phyloP scores from a whole-genome alignment of 2,888 invertebrate species.

The Flexamia atlantica region DNA sequence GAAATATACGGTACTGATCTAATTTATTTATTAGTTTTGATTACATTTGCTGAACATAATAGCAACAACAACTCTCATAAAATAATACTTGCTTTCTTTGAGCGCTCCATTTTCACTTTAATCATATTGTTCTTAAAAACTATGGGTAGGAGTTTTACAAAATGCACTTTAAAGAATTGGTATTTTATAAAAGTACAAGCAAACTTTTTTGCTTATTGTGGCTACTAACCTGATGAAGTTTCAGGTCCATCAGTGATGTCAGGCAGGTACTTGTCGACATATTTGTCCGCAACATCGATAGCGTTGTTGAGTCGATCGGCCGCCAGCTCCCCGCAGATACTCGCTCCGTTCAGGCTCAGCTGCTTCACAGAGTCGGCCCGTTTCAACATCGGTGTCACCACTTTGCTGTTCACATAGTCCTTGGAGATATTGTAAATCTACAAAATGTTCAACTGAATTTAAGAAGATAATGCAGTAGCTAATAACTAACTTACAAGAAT shows the following conservation, averaged over 20 bases:
- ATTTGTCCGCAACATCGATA: slow-evolving; percentile 87
- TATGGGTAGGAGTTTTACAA: too few relatives aligned
- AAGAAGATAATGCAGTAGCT: neutral
- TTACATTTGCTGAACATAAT: too few relatives aligned
- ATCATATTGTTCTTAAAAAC: too few relatives aligned
- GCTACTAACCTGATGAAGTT: slow-evolving; percentile 78
- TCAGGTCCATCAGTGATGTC: slow-evolving; percentile 79
- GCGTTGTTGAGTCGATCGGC: slow-evolving; percentile 87
- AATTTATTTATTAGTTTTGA: too few relatives aligned
- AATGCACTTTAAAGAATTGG: too few relatives aligned
- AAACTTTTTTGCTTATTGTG: too few relatives aligned
- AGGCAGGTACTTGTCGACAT: slow-evolving; percentile 89
- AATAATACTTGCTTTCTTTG: too few relatives aligned
- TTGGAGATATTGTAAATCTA: slow-evolving; percentile 90
- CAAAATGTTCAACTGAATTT: neutral
- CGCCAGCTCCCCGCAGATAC: slow-evolving; percentile 85
- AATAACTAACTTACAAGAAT: neutral
- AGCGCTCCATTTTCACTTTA: too few relatives aligned
- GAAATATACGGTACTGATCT: too few relatives aligned
- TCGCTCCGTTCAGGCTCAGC: slow-evolving; percentile 80
- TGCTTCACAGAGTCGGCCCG: slow-evolving; percentile 91
- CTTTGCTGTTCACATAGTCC: slow-evolving; percentile 82
- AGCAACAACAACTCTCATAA: too few relatives aligned
- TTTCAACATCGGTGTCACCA: slow-evolving; percentile 84
- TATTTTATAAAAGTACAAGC: too few relatives aligned